Conservation (phyloP, 2,797 vertebrate species). For the Dipus sagitta region DNA sequence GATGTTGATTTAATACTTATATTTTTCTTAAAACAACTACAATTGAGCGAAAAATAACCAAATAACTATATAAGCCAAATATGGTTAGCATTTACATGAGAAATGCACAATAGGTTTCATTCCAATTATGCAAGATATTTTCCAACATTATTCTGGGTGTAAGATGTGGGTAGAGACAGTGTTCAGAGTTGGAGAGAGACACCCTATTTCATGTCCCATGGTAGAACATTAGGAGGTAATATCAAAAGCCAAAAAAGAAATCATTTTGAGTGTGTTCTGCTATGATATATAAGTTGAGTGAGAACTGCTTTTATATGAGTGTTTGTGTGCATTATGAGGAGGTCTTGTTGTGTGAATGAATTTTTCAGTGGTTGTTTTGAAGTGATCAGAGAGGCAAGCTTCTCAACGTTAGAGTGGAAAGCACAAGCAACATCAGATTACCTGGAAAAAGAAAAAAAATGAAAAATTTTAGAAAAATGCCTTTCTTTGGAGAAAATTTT, state of each 20-base stretch:
- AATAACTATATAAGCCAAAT: not conserved
- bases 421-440: not conserved
- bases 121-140: not conserved
- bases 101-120: not conserved
- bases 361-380: not conserved
- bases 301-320: not conserved
- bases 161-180: not conserved
- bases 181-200: not conserved
- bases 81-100: not conserved
- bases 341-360: not conserved
- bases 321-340: not conserved
- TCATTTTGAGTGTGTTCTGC: not conserved
- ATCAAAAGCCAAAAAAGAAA: not conserved
- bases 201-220: not conserved
- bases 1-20: not conserved
- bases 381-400: not conserved
- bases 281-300: not conserved
- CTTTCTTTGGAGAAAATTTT: not conserved
- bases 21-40: not conserved
- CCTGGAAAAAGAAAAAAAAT: not conserved
- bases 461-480: not conserved
- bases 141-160: not conserved
- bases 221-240: not conserved
- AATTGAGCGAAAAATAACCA: not conserved
- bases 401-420: not conserved